These are phyloP conservation scores for Tetropium fuscum DNA, from an alignment of 2,888 invertebrate species.

Conservation along the genomic window DNA sequence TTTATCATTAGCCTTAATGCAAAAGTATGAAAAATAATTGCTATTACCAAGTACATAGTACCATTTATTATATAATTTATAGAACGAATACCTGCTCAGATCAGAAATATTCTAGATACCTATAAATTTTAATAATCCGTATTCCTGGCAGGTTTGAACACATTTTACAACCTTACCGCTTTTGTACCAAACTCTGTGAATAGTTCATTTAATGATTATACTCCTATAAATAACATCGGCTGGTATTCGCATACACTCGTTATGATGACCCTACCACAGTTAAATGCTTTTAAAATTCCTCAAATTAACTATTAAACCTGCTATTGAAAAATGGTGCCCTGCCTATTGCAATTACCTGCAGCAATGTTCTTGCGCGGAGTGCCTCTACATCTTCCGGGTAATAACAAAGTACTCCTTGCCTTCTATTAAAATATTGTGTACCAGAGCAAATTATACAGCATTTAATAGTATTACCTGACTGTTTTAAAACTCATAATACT, in stretches of 20 bases:
- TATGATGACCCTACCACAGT: conserved; percentile 42
- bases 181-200: conserved; percentile 36
- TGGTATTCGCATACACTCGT: conserved; percentile 41
- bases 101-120: too few relatives aligned
- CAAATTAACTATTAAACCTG: conserved; percentile 41
- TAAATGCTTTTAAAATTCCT: conserved; percentile 43
- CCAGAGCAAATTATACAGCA: conserved; percentile 48
- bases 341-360: conserved; percentile 52
- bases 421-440: conserved; percentile 47
- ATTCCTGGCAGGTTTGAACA: too few relatives aligned
- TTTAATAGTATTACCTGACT: conserved; percentile 1
- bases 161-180: too few relatives aligned
- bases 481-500: conserved; percentile 2
- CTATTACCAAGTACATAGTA: too few relatives aligned
- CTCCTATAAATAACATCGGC: conserved; percentile 41
- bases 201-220: conserved; percentile 42
- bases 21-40: too few relatives aligned
- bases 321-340: conserved; percentile 48
- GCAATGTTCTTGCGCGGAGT: conserved; percentile 45
- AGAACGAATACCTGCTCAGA: too few relatives aligned
- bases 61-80: too few relatives aligned
- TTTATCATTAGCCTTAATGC: too few relatives aligned
- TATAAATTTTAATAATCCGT: too few relatives aligned
- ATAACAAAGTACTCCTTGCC: conserved; percentile 44
- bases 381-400: conserved; percentile 50